Conservation (phyloP, 2,888 invertebrate genomes). For the Aquatica leii region DNA sequence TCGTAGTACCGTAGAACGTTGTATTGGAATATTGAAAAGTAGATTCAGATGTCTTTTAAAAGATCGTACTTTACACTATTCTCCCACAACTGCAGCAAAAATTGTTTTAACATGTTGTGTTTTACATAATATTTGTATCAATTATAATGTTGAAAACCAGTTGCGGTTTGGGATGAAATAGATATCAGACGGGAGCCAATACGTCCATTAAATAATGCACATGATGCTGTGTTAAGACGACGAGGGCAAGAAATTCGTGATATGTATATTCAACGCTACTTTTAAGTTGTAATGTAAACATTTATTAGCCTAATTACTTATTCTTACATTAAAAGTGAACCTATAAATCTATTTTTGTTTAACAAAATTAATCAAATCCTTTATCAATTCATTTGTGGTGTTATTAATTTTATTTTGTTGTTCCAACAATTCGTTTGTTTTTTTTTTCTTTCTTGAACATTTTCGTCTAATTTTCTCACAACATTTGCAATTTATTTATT, state of each 20-base stretch:
- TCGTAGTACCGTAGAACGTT: conserved; percentile 19
- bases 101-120: neutral
- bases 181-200: neutral
- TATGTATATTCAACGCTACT: neutral
- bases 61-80: conserved; percentile 22
- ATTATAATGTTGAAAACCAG: conserved; percentile 2
- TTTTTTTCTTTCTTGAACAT: conserved; percentile 1
- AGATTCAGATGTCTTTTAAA: conserved; percentile 25
- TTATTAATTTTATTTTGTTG: neutral
- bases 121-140: neutral
- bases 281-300: neutral
- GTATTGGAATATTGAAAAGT: conserved; percentile 17
- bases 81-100: conserved; percentile 15
- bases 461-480: neutral
- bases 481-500: neutral
- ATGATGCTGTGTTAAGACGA: conserved; percentile 2
- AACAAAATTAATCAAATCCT: neutral
- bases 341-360: neutral
- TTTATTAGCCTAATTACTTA: neutral
- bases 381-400: conserved; percentile 4
- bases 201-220: neutral
- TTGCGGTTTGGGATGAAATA: neutral
- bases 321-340: conserved; percentile 1
- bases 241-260: neutral
- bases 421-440: conserved; percentile 1